These are phyloP conservation scores for Antheraea yamamai DNA, from an alignment of 2,888 invertebrate species.

Conservation along the genomic window DNA sequence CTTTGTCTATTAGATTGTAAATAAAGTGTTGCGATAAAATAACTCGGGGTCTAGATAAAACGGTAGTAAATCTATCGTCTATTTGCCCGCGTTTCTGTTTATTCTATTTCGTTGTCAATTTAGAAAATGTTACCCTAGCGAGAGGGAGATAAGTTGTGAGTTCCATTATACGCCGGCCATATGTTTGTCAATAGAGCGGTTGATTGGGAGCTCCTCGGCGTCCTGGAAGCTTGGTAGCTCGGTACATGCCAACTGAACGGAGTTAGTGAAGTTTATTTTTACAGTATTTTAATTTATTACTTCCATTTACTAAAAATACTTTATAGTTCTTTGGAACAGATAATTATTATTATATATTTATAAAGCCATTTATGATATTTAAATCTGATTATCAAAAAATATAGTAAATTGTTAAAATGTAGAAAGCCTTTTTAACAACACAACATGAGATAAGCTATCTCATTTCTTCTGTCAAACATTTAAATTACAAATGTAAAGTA, in stretches of 20 bases:
- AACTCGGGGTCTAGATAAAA: not conserved
- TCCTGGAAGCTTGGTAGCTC: constrained; percentile 65
- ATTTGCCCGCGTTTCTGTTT: constrained; percentile 2
- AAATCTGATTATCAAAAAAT: too few relatives aligned
- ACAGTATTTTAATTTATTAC: not conserved
- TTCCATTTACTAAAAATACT: not conserved
- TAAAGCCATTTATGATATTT: too few relatives aligned
- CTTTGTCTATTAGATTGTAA: not conserved
- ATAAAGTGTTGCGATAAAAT: not conserved
- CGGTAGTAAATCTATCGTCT: not conserved
- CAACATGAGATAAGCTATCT: too few relatives aligned
- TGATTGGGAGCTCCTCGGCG: constrained; percentile 71
- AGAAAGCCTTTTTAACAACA: too few relatives aligned
- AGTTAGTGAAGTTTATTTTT: constrained; percentile 6
- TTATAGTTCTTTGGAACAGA: too few relatives aligned
- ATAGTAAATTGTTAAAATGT: too few relatives aligned
- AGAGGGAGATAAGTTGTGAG: constrained; percentile 62
- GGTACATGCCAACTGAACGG: constrained; percentile 40
- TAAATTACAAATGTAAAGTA: not conserved
- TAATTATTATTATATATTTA: too few relatives aligned
- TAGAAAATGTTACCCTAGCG: constrained; percentile 48
- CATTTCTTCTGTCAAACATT: not conserved
- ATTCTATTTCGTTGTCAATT: constrained; percentile 32
- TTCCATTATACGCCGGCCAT: constrained; percentile 71
- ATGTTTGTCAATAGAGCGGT: constrained; percentile 78